Percentiles rank a stretch among this genome's conserved stretches.
These are phyloP conservation scores for Stercorarius parasiticus DNA, from an alignment of 2,113 vertebrate genomes.

Conservation along the genomic window DNA sequence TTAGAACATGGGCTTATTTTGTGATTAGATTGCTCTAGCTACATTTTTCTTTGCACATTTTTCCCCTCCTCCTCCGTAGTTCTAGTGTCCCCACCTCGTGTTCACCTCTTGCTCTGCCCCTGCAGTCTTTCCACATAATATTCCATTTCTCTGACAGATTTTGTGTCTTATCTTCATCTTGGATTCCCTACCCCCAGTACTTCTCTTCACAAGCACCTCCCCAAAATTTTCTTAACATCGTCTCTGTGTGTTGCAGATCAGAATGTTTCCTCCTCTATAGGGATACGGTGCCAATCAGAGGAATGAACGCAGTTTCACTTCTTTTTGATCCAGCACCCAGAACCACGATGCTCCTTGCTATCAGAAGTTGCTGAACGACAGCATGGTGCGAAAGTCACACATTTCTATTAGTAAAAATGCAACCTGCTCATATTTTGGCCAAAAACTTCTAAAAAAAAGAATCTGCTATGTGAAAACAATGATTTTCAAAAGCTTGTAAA, in stretches of 20 bases:
- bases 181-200: neutral
- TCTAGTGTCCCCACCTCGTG: neutral
- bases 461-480: conserved; percentile 43
- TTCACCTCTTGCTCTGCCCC: neutral
- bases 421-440: conserved; percentile 51
- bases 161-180: neutral
- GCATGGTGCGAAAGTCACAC: neutral
- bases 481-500: conserved; percentile 49
- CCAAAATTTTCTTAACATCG: neutral
- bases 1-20: neutral
- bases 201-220: neutral
- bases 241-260: neutral
- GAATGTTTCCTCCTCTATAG: neutral
- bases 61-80: neutral
- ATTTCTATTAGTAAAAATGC: conserved; percentile 34
- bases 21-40: neutral
- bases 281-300: neutral
- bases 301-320: neutral
- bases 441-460: conserved; percentile 9
- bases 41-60: neutral
- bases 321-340: conserved; percentile 37
- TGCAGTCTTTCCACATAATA: neutral
- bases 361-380: conserved; percentile 7
- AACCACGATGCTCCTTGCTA: conserved; percentile 9
- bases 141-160: neutral